Evolutionary conservation across 1,140 invertebrate species (phyloP).

Genomic region (Paracyclopina nana): DNA sequence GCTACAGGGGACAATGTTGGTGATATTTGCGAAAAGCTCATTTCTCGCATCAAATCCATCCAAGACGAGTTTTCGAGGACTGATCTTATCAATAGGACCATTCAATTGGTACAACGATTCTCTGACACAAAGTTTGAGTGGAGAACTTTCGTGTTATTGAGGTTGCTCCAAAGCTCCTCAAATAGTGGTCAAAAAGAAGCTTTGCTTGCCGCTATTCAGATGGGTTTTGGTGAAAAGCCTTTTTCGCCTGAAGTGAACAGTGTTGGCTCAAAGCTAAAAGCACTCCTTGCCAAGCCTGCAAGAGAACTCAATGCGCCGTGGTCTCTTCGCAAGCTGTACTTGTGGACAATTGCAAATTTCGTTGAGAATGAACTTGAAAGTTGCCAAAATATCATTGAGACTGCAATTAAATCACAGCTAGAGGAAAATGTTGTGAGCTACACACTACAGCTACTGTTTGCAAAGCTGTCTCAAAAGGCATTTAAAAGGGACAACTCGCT

Average conservation of each 20-base stretch:
- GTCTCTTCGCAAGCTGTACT: not conserved
- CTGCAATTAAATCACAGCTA: too few relatives aligned
- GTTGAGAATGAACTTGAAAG: too few relatives aligned
- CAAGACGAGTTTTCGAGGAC: not conserved
- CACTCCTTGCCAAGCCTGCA: not conserved
- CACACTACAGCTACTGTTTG: too few relatives aligned
- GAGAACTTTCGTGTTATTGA: not conserved
- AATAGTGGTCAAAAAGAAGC: not conserved
- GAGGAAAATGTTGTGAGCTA: too few relatives aligned
- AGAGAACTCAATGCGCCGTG: not conserved
- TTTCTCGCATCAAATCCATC: not conserved
- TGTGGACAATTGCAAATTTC: not conserved
- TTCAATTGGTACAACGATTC: not conserved
- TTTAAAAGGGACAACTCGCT: too few relatives aligned
- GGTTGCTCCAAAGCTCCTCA: not conserved
- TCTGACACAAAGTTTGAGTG: not conserved
- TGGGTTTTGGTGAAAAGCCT: not conserved
- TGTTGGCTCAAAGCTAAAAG: not conserved
- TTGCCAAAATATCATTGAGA: too few relatives aligned
- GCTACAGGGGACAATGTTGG: conserved; percentile 3
- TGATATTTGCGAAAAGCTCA: not conserved
- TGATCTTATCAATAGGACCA: not conserved
- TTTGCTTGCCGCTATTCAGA: not conserved
- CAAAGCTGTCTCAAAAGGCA: too few relatives aligned
- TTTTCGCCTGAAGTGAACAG: not conserved